Evolutionary conservation across 1,140 invertebrate species (phyloP), one percentile per base, ranked within the genome.

Genomic region (Dreissena polymorpha): DNA sequence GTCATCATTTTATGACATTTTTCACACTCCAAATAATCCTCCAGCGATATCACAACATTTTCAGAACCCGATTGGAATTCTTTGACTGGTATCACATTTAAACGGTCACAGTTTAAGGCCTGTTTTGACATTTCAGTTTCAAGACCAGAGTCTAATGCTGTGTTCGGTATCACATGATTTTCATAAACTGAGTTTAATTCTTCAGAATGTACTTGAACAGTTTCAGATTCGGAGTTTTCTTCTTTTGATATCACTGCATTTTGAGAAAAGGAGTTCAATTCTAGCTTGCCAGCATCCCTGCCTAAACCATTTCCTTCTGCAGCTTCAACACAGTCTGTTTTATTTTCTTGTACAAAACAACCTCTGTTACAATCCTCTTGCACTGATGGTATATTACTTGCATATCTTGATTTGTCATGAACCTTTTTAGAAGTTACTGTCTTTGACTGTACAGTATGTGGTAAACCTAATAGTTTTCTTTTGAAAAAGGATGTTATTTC

Each of bases 1-100:
- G 88, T 67, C 53, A 94, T 86, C 14, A 72, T 57, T 67, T 89
- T 86, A 51, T 88, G 86, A 88, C 93, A 94, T 83, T 92, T 91
- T 14, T 89, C 84, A 89, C 93, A 94, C 25, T 71, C 67, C 78
- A 91, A 87, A 63, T 85, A 73, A 87, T 90, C 89, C 18, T 76
- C 81, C 39, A 18, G 18, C 16, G 70, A 39, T n/a, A 63, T 18
- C 29, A 12, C 57, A 27, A 23, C 18, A 14, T 10, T 50, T 25
- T 69, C 50, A 69, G 39, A 29, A 39, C 27, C 29, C 10, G 23
- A 14, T 2, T 67, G 2, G 7, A 29, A 29, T 18, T 18, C 14
- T 65, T 12, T 50, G 67, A 51, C 67, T 3, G 13, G 14, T 57
- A 85, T 83, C 39, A 39, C 39, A 39, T 39, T 39, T 13, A 18